A percentile compares a stretch with the other conserved stretches of the same genome.
Evolutionary conservation across 2,888 invertebrate genomes (phyloP).

Genomic region (Microctonus brassicae): DNA sequence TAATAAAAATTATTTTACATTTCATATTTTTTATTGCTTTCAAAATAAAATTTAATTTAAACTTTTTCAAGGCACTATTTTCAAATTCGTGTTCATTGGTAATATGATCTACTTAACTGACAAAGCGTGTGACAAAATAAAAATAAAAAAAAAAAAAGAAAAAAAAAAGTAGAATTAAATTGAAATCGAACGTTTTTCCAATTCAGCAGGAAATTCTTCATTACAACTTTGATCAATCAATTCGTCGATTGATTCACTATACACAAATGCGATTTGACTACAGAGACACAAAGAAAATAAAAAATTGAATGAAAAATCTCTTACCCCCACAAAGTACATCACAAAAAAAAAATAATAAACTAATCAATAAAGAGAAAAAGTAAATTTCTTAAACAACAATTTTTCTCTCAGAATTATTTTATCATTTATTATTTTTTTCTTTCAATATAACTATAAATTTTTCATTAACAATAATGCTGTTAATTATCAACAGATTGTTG

Average conservation of each 20-base stretch:
- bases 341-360: neutral
- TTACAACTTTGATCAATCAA: conserved; percentile 32
- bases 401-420: neutral
- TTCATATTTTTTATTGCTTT: no score
- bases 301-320: neutral
- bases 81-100: no score
- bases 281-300: neutral
- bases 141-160: neutral
- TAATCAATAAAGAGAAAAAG: neutral
- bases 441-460: neutral
- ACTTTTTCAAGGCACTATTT: no score
- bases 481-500: conserved; percentile 76
- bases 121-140: neutral
- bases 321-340: neutral
- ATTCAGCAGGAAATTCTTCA: conserved; percentile 32
- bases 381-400: neutral
- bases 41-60: no score
- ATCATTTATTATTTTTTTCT: neutral
- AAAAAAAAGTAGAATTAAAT: neutral
- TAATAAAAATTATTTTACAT: no score
- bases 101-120: no score
- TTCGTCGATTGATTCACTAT: conserved; percentile 34
- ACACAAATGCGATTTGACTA: neutral
- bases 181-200: neutral
- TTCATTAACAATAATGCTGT: neutral